Evolutionary conservation across 2,888 invertebrate species (phyloP).

Genomic region (Lasioglossum leucozonium): DNA sequence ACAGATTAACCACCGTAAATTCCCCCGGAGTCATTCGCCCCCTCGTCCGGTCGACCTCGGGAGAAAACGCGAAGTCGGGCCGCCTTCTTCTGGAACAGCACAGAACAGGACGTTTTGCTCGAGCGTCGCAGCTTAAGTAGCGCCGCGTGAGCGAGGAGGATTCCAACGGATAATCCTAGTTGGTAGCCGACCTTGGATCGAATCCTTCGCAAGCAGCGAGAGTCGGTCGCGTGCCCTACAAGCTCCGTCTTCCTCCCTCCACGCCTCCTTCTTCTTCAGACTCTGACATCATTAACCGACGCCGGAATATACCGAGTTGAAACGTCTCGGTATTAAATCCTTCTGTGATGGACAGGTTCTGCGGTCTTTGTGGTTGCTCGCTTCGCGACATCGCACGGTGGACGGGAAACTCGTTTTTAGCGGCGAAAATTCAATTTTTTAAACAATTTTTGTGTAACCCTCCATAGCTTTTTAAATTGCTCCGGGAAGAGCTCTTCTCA

Average conservation of each 20-base stretch:
- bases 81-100: not conserved
- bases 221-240: constrained; percentile 73
- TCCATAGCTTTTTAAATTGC: not conserved
- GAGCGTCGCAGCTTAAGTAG: constrained; percentile 48
- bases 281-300: constrained; percentile 61
- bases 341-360: not conserved
- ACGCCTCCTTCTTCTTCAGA: constrained; percentile 17
- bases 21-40: constrained; percentile 63
- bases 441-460: too few relatives aligned
- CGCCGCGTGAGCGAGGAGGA: constrained; percentile 67
- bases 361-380: constrained; percentile 4
- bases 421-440: not conserved
- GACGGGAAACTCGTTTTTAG: not conserved
- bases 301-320: constrained; percentile 44
- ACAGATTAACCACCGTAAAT: constrained; percentile 63
- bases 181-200: constrained; percentile 68
- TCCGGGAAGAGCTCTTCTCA: not conserved
- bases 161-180: constrained; percentile 68
- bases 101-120: constrained; percentile 60
- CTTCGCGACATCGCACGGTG: not conserved
- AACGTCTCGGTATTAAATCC: constrained; percentile 16
- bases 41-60: constrained; percentile 67
- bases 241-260: constrained; percentile 17
- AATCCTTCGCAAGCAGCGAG: constrained; percentile 51
- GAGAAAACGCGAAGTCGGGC: constrained; percentile 24